These are phyloP conservation scores for Trypoxylus dichotomus DNA, from an alignment of 1,140 invertebrate species.

Conservation along the genomic window DNA sequence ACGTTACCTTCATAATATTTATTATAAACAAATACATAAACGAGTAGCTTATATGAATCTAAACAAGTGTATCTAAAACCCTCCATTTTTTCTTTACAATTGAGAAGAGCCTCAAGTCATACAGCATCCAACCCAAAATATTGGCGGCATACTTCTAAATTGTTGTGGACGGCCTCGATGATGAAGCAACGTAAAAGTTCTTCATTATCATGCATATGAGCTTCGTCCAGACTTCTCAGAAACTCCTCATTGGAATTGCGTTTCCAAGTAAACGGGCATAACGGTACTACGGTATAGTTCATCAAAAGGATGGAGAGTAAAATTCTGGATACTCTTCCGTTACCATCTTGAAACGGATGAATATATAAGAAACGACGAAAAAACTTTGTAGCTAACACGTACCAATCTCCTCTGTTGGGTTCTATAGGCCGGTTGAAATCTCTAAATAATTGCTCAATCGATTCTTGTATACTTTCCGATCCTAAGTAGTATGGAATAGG, in stretches of 20 bases:
- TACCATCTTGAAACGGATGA: background rate
- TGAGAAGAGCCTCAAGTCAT: too few species aligned
- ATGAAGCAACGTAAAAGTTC: background rate
- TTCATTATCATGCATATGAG: background rate
- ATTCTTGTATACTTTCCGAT: background rate
- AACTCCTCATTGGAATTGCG: background rate
- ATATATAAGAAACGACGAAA: background rate
- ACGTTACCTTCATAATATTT: too few species aligned
- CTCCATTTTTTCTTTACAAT: too few species aligned
- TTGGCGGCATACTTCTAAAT: background rate
- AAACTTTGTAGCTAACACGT: background rate
- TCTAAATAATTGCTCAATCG: background rate
- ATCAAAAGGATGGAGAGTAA: background rate
- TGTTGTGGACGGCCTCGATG: background rate
- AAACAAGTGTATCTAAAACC: too few species aligned
- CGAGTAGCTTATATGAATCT: too few species aligned
- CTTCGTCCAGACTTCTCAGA: background rate
- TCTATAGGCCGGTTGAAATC: background rate
- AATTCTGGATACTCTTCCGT: background rate
- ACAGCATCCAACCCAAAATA: too few species aligned
- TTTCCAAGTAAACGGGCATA: background rate
- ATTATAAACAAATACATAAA: too few species aligned
- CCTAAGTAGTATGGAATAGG: background rate
- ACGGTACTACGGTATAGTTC: background rate
- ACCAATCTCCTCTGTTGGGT: background rate